Base-by-base conservation (phyloP, 2,113 vertebrate species). In the Anolis sagrei region DNA sequence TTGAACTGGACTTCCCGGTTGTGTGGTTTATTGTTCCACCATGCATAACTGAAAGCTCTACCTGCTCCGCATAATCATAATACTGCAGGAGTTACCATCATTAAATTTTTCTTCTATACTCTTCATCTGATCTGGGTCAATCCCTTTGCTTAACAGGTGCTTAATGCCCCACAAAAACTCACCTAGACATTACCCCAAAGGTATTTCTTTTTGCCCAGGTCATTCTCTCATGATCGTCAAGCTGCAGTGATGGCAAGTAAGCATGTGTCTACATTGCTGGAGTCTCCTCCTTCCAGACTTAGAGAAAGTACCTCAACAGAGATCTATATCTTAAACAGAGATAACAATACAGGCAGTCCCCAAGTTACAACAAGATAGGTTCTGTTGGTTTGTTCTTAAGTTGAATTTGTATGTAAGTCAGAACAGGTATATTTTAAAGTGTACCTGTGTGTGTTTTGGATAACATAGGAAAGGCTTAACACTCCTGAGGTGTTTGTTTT, bases 81-180 rank as follows among this genome's bases (percentile, higher is more conserved):
- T n/a, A 11, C 84, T 18, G 14, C 68, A 86, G 69, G 78, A 66
- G 66, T 86, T 81, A n/a, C n/a, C n/a, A n/a, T n/a, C 84, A 81
- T 86, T 86, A 80, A 74, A 80, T 74, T 74, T 81, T 39, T 49
- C 69, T 81, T 51, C 69, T 78, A 86, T 5, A 34, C 54, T 73
- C 70, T 51, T 66, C 58, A 36, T 58, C 77, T 39, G 61, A 86
- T 86, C 70, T 86, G 84, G 77, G 84, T 86, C 84, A 86, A 80
- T 86, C 84, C 70, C 75, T 86, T 86, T 86, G 54, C 70, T 58
- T 86, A 69, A 86, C 84, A 81, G 58, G 69, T 80, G 84, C 69
- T 75, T 86, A 86, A 75, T 79, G 64, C 76, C 78, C 66, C 76
- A 79, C 66, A 85, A 85, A 79, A 51, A 78, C 44, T 86, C 78